Percentiles rank a stretch among this genome's conserved stretches.
Evolutionary conservation across 2,113 vertebrate species (phyloP).

Genomic region (Hemichromis elongatus): DNA sequence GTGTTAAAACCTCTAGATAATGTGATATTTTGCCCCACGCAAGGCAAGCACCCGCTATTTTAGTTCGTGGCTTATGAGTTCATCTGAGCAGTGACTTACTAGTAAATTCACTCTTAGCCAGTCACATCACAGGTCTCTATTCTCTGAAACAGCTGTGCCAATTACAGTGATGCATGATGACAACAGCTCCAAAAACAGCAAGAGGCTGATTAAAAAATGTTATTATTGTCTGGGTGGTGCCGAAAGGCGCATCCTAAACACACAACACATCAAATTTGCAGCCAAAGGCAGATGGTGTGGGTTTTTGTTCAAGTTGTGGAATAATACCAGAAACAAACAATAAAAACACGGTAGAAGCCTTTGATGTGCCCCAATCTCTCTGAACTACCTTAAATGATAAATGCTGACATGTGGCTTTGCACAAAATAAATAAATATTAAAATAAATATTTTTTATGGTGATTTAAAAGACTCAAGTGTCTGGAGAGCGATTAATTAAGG

Average conservation of each 20-base stretch:
- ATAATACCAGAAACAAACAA: neutral
- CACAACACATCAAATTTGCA: neutral
- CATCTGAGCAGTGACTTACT: neutral
- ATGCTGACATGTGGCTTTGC: neutral
- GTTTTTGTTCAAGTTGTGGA: neutral
- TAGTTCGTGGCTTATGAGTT: neutral
- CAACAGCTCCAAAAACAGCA: neutral
- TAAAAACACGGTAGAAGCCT: neutral
- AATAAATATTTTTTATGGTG: neutral
- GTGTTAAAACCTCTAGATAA: neutral
- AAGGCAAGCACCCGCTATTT: neutral
- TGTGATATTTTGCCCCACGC: neutral
- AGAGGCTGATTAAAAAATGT: neutral
- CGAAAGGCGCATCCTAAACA: neutral
- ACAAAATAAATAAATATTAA: neutral
- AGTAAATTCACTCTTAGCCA: neutral
- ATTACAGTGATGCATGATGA: neutral
- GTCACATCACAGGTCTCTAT: neutral
- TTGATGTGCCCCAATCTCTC: neutral
- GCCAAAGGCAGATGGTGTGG: neutral
- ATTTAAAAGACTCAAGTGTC: neutral
- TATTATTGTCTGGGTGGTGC: neutral
- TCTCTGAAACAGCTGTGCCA: neutral
- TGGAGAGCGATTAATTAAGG: neutral
- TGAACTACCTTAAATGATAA: neutral